These are phyloP conservation scores for Zosterops borbonicus DNA, from an alignment of 2,113 vertebrate genomes.

Conservation along the genomic window DNA sequence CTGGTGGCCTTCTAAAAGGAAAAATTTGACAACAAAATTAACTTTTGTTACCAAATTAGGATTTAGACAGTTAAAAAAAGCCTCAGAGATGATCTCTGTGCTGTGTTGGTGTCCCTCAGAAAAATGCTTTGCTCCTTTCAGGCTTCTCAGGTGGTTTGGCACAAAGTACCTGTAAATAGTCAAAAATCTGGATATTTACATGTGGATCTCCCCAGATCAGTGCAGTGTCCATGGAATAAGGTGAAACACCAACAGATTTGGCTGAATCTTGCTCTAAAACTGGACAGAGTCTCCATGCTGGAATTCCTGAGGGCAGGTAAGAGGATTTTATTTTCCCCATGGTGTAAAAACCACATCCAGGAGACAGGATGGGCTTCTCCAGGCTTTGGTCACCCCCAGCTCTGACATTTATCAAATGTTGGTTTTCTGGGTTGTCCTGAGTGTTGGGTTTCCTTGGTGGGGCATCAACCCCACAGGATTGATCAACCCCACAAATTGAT, in stretches of 20 bases:
- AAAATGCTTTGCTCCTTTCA: background rate
- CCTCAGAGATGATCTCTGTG: accelerated
- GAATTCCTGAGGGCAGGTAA: background rate
- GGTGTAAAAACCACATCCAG: background rate
- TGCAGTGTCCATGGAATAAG: background rate
- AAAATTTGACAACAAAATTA: background rate
- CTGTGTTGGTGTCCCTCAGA: background rate
- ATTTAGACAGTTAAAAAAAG: background rate
- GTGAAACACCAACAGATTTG: background rate
- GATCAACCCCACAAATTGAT: background rate
- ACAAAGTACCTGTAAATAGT: background rate
- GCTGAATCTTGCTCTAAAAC: too few species aligned
- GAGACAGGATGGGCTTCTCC: background rate
- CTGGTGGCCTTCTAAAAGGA: background rate
- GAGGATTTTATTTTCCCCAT: accelerated
- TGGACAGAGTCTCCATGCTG: background rate
- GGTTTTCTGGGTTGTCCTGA: background rate
- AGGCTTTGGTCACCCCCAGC: accelerated
- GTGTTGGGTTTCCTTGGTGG: background rate
- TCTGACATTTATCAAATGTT: background rate
- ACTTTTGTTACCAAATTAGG: background rate
- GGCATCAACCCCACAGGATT: background rate
- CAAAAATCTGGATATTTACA: background rate
- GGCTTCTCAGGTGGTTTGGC: background rate
- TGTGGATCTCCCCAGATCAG: background rate